Percentiles rank a stretch among this genome's conserved stretches.
Evolutionary conservation across 2,113 vertebrate genomes (phyloP).

Genomic region (Calyptomena viridis): DNA sequence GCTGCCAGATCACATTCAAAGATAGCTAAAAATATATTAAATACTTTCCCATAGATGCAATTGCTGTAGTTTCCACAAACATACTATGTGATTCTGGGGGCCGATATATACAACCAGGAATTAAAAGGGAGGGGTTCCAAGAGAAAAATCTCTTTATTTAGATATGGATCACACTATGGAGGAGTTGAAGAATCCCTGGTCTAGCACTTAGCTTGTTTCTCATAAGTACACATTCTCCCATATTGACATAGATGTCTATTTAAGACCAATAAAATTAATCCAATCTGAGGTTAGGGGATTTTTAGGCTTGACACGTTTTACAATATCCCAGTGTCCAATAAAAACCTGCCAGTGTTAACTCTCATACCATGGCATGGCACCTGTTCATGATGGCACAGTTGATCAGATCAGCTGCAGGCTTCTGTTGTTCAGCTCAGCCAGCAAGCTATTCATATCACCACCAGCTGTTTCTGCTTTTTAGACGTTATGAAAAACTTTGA

Average conservation of each 20-base stretch:
- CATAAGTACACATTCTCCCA: slow-evolving; percentile 17
- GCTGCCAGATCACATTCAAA: slow-evolving; percentile 61
- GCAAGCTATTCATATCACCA: slow-evolving; percentile 67
- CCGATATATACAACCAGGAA: slow-evolving; percentile 13
- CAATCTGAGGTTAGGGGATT: slow-evolving; percentile 45
- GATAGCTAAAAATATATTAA: slow-evolving; percentile 66
- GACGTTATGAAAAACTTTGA: slow-evolving; percentile 54
- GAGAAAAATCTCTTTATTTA: slow-evolving; percentile 56
- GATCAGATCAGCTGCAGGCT: slow-evolving; percentile 59
- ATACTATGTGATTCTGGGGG: slow-evolving; percentile 27
- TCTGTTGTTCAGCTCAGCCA: slow-evolving; percentile 59
- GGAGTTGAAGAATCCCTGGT: slow-evolving; percentile 31
- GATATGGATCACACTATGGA: not conserved
- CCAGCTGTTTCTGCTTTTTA: slow-evolving; percentile 71
- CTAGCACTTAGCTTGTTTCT: slow-evolving; percentile 42
- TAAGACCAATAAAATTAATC: slow-evolving; percentile 48
- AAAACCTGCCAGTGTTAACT: slow-evolving; percentile 35
- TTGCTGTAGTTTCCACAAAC: slow-evolving; percentile 57
- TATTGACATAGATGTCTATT: slow-evolving; percentile 31
- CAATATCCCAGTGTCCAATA: slow-evolving; percentile 34
- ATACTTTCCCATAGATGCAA: slow-evolving; percentile 69
- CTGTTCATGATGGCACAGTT: slow-evolving; percentile 57
- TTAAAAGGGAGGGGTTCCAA: slow-evolving; percentile 46
- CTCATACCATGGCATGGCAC: slow-evolving; percentile 46
- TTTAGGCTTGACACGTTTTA: slow-evolving; percentile 49